Evolutionary conservation across 2,797 vertebrate genomes (phyloP), one percentile per base, ranked within the genome.

Genomic region (Ceryle rudis): DNA sequence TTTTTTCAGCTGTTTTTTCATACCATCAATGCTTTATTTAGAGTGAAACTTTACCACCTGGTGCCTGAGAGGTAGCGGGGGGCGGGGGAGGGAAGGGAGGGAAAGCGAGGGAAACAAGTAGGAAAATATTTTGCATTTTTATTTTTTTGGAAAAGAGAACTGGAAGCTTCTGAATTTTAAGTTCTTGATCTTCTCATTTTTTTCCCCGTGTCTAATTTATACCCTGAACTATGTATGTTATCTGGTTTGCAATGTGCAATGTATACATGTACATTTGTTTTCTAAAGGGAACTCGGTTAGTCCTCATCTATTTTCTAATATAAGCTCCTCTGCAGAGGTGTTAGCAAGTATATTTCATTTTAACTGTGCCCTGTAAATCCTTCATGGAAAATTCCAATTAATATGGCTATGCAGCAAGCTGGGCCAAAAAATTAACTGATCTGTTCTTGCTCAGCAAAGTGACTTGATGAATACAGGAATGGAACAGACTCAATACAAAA

Each of bases 341-440:
- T 95, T 95, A 93, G 72, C 61, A 81, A 78, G 17, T 86, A 86
- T 81, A 92, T 97, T 96, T 94, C 86, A 96, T 86, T 95, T 96
- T 97, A 96, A 96, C 96, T 86, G 57, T 80, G 69, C 69, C 93
- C 89, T 94, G 66, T 95, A 97, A 97, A 97, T 96, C 94, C 95
- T 96, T 95, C 91, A 80, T 94, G 95, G 96, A 96, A 96, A 96
- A 96, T 97, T 96, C 89, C 89, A 95, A 92, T 96, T 97, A 94
- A 91, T 91, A 86, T 69, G 80, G 86, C 66, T 92, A 62, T 81
- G 79, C 72, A 69, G 91, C 80, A 96, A 95, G 92, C 94, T 95
- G 96, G 80, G 88, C 94, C 95, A 96, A 95, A 96, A 97, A 95
- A 96, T 96, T 95, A 96, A 86, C 94, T 93, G 93, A 97, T 95